Evolutionary conservation across 2,888 invertebrate species (phyloP).

Genomic region (Sphaerophoria rueppellii): DNA sequence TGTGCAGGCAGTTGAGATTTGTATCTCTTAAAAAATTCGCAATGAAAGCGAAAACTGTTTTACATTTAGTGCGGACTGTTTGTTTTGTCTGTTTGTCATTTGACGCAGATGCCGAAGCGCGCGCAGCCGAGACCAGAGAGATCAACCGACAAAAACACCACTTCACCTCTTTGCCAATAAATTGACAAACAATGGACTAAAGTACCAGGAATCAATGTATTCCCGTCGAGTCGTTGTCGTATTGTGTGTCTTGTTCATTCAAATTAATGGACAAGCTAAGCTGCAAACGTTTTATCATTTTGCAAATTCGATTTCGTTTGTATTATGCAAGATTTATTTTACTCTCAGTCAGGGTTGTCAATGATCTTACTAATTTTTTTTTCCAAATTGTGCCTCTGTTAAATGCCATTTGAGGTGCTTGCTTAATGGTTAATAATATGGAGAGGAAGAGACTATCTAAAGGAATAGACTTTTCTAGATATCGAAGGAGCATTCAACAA

Average conservation of each 20-base stretch:
- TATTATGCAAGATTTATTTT: slow-evolving; percentile 57
- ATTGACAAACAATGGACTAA: background rate
- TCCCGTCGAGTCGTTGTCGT: background rate
- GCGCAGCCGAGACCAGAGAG: background rate
- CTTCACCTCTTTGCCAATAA: slow-evolving; percentile 2
- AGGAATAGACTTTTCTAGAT: too few species aligned
- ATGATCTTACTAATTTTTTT: too few species aligned
- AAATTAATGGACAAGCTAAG: slow-evolving; percentile 27
- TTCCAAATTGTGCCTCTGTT: too few species aligned
- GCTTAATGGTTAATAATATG: too few species aligned
- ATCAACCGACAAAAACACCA: background rate
- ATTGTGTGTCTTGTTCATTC: slow-evolving; percentile 20
- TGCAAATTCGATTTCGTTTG: slow-evolving; percentile 54
- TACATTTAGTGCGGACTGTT: background rate
- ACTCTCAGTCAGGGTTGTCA: too few species aligned
- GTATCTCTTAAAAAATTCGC: slow-evolving; percentile 30
- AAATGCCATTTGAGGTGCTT: too few species aligned
- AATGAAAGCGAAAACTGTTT: slow-evolving; percentile 48
- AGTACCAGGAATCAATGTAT: slow-evolving; percentile 5
- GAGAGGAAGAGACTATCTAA: too few species aligned
- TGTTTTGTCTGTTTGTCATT: slow-evolving; percentile 13
- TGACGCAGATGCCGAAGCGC: slow-evolving; percentile 36
- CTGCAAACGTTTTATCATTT: slow-evolving; percentile 10
- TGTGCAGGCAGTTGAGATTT: slow-evolving; percentile 33
- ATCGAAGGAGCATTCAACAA: too few species aligned